These are phyloP conservation scores for Drosophila neonasuta DNA, from an alignment of 2,888 invertebrate species.

Conservation along the genomic window DNA sequence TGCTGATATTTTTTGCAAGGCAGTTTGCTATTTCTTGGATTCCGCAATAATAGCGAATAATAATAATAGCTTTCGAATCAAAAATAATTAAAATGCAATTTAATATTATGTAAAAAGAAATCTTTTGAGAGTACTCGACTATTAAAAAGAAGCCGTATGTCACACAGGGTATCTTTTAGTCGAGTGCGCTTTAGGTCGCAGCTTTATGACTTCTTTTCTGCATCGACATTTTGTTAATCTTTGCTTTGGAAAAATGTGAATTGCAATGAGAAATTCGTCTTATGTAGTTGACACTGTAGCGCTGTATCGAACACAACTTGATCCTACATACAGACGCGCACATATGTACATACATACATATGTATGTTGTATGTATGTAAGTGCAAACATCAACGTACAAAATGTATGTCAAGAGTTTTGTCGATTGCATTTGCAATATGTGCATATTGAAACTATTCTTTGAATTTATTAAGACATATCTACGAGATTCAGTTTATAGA, in stretches of 20 bases:
- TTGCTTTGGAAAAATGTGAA: background rate
- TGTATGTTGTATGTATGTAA: background rate
- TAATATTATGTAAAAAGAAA: too few relatives aligned
- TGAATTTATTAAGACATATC: background rate
- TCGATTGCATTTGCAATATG: background rate
- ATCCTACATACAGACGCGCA: background rate
- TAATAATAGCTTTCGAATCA: too few relatives aligned
- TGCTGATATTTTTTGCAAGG: too few relatives aligned
- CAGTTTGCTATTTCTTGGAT: too few relatives aligned
- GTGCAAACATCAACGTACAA: background rate
- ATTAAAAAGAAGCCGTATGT: too few relatives aligned
- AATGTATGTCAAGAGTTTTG: conserved; percentile 15
- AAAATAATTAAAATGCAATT: too few relatives aligned
- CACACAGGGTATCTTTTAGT: background rate
- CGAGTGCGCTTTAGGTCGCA: background rate
- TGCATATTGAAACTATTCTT: background rate
- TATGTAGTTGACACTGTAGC: background rate
- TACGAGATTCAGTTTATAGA: background rate
- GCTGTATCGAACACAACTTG: background rate
- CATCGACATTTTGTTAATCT: background rate
- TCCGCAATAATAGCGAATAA: too few relatives aligned
- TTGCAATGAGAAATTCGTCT: background rate
- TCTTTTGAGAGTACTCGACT: too few relatives aligned
- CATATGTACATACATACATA: background rate
- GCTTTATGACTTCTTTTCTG: background rate